Base-by-base conservation (phyloP, 2,113 vertebrate species). In the Blennius ocellaris region DNA sequence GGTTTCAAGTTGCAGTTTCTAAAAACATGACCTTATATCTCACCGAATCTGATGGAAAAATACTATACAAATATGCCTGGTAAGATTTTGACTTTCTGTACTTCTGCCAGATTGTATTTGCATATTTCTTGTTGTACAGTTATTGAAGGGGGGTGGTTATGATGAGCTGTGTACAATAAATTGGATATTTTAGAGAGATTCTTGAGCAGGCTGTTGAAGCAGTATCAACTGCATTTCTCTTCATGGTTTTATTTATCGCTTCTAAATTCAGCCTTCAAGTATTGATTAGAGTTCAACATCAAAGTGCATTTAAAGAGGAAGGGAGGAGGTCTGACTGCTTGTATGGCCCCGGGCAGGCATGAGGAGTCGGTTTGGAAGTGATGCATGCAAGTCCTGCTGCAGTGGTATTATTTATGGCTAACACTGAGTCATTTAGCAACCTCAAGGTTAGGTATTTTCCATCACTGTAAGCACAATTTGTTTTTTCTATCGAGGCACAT, bases 281-380 rank as follows among this genome's bases (percentile, higher is more conserved):
- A 93, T 93, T 89, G 90, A 91, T 93, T 87, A 77, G 81, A 86
- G 69, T 57, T 81, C 60, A 69, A 81, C 91, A 90, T 90, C 87
- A 91, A 90, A 93, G 83, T 79, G 81, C 87, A 79, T 76, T 89
- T 89, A 88, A 87, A 87, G 67, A 82, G 84, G 84, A 81, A 83
- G 54, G 78, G 69, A 85, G 80, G 79, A 77, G 78, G 71, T 67
- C 80, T 79, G 79, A 69, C 78, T 80, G 70, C 77, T 79, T 84
- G 88, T 87, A 85, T 84, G 76, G 83, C 88, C 84, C 16, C 73
- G 7, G 89, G 90, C 88, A 68, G 76, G 76, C 64, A 61, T 78
- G 67, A 71, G 59, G 77, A 81, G 66, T 69, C 71, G 73, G 71
- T 81, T 89, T 87, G 66, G 80, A 77, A 87, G 68, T 73, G 85